These are phyloP conservation scores for Ptychadena robeensis DNA, from an alignment of 2,797 vertebrate genomes.

Conservation along the genomic window DNA sequence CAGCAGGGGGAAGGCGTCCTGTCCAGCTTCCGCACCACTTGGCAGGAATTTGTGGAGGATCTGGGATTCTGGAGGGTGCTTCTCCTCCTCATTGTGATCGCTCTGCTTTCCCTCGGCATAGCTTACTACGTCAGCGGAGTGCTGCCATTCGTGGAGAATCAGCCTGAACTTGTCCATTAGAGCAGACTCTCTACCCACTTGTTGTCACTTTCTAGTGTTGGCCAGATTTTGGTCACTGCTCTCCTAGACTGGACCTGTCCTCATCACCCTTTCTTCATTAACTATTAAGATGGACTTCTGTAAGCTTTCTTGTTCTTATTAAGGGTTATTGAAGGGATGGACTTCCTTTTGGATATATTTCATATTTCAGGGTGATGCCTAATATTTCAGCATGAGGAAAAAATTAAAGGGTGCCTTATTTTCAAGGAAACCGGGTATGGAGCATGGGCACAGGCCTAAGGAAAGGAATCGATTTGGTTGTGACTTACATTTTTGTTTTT, in stretches of 20 bases:
- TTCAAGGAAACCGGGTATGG: no score
- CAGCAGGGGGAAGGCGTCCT: slow-evolving; percentile 95
- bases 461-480: no score
- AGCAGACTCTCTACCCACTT: slow-evolving; percentile 27
- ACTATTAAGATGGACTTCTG: neutral
- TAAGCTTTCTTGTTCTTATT: neutral
- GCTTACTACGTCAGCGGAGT: slow-evolving; percentile 98
- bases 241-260: slow-evolving; percentile 56
- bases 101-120: slow-evolving; percentile 93
- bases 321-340: slow-evolving; percentile 1
- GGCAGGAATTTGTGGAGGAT: slow-evolving; percentile 98
- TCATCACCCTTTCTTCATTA: slow-evolving; percentile 46
- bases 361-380: no score
- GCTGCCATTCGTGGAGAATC: slow-evolving; percentile 91
- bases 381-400: no score
- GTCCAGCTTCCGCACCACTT: slow-evolving; percentile 95
- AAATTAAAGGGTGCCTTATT: no score
- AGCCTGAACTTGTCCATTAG: slow-evolving; percentile 93
- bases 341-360: no score
- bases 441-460: no score
- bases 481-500: no score
- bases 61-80: slow-evolving; percentile 97
- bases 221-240: slow-evolving; percentile 65
- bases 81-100: slow-evolving; percentile 91
- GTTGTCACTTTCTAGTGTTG: slow-evolving; percentile 65